These are phyloP conservation scores for Drosophila carrolli DNA, from an alignment of 1,140 invertebrate species.

Conservation along the genomic window DNA sequence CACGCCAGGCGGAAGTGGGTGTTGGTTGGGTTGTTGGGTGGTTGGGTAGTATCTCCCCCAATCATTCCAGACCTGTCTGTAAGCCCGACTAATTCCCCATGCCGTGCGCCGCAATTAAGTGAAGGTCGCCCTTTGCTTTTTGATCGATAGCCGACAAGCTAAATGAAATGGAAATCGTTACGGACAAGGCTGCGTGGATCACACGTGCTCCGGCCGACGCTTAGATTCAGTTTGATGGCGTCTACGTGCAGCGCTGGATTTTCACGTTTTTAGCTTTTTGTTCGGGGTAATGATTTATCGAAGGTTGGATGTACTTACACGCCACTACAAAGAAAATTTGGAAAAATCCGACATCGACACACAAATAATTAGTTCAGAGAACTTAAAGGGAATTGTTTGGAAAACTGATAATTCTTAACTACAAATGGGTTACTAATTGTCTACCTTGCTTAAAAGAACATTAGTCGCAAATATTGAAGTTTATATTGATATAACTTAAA, in stretches of 20 bases:
- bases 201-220: slow-evolving; percentile 62
- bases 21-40: slow-evolving; percentile 14
- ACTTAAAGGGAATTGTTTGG: background rate
- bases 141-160: slow-evolving; percentile 45
- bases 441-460: background rate
- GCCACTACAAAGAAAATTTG: slow-evolving; percentile 6
- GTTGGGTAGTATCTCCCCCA: background rate
- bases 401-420: background rate
- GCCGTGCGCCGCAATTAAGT: slow-evolving; percentile 55
- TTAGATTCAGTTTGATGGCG: slow-evolving; percentile 66
- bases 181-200: slow-evolving; percentile 62
- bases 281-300: slow-evolving; percentile 36
- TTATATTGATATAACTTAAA: background rate
- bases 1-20: slow-evolving; percentile 79
- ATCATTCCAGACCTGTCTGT: slow-evolving; percentile 5
- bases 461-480: background rate
- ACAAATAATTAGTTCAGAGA: background rate
- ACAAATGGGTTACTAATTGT: background rate
- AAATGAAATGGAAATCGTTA: slow-evolving; percentile 35
- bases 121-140: slow-evolving; percentile 62
- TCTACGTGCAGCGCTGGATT: slow-evolving; percentile 56
- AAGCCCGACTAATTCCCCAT: slow-evolving; percentile 10
- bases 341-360: too few relatives aligned
- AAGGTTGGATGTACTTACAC: slow-evolving; percentile 55
- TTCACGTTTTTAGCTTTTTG: slow-evolving; percentile 54